Conservation (phyloP, 92 coral and sea anemone species). For the Bergia puertoricense region DNA sequence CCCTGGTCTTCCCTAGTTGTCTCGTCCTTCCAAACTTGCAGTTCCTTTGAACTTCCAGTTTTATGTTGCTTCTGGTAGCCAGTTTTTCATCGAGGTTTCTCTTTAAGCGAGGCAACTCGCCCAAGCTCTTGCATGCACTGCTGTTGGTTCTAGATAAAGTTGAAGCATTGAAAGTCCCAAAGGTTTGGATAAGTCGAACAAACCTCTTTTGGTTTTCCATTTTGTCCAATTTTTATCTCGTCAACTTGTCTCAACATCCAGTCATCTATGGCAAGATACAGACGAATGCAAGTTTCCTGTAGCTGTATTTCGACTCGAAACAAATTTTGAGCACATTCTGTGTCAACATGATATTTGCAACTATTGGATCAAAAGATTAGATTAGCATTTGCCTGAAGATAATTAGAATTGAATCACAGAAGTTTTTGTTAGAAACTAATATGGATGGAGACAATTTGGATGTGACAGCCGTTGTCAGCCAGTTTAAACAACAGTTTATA, state of each 20-base stretch:
- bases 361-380: slow-evolving; percentile 19
- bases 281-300: not conserved
- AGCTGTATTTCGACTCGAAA: not conserved
- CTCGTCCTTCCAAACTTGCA: not conserved
- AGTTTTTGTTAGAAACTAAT: not conserved
- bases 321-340: not conserved
- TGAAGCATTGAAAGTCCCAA: slow-evolving; percentile 1
- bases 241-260: not conserved
- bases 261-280: not conserved
- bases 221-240: not conserved
- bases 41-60: slow-evolving; percentile 6
- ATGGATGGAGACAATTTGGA: not conserved
- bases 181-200: not conserved
- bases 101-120: slow-evolving; percentile 9
- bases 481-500: not conserved
- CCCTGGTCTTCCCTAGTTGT: slow-evolving; percentile 4
- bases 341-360: not conserved
- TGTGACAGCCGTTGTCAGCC: slow-evolving; percentile 19
- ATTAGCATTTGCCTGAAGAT: slow-evolving; percentile 13
- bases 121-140: not conserved
- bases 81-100: slow-evolving; percentile 22
- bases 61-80: not conserved
- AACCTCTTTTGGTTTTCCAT: slow-evolving; percentile 6
- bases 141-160: not conserved
- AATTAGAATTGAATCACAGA: not conserved